Conservation (phyloP, 35 echinoderm and acorn worm genomes). For the Ophioderma brevispina region DNA sequence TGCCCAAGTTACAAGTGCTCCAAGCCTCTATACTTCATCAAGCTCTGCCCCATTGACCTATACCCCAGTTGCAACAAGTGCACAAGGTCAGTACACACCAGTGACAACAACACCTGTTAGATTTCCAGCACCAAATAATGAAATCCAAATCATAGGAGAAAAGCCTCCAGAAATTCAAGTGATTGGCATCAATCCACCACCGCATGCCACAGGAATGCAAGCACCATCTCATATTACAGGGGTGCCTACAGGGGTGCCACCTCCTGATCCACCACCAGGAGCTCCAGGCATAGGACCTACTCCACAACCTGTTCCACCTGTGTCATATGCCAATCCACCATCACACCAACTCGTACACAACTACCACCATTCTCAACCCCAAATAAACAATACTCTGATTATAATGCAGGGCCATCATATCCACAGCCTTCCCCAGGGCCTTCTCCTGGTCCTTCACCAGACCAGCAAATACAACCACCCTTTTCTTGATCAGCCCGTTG, state of each 20-base stretch:
- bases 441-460: not conserved
- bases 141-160: not conserved
- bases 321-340: not conserved
- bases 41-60: not conserved
- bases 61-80: not conserved
- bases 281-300: not conserved
- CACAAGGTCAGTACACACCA: not conserved
- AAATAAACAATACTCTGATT: not conserved
- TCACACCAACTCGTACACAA: not conserved
- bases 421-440: not conserved
- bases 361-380: not conserved
- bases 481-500: not conserved
- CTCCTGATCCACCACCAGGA: not conserved
- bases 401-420: not conserved
- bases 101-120: not conserved
- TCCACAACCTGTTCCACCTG: not conserved
- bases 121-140: not conserved
- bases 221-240: not conserved
- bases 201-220: not conserved
- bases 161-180: not conserved
- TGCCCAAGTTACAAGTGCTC: not conserved
- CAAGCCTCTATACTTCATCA: not conserved
- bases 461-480: not conserved
- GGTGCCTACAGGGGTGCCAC: not conserved
- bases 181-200: not conserved